Base-by-base conservation (phyloP, 2,888 invertebrate species). In the Lumbricus terrestris region DNA sequence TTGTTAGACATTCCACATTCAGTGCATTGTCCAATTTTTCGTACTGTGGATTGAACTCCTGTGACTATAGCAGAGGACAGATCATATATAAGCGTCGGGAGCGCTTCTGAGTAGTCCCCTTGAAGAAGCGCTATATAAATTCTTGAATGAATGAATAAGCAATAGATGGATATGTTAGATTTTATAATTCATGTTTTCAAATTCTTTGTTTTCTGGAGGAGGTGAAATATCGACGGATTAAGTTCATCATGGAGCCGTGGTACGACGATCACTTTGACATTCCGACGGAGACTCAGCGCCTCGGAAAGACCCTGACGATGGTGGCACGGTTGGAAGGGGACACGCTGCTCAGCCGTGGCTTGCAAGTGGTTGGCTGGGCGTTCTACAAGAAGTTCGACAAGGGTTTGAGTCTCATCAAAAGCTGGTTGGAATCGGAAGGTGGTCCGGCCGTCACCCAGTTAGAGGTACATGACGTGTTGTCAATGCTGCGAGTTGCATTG, bases 261-360 rank as follows among this genome's bases (percentile, higher is more conserved):
- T 97, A 97, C 95, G 98, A 98, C 95, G 97, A 97, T 93, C 98
- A 98, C 95, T 98, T 98, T 95, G 98, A 98, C 95, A 96, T 98
- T 35, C 96, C 95, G 91, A 96, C 97, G 92, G 96, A 97, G 15
- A 42, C 42, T 8, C 90, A 90, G 88, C 95, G 97, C 83, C 96
- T 97, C 89, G 98, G 98, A 0, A 98, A 98, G 95, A 97, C 98
- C 4, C 95, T 98, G 89, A 93, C 93, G 40, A 91, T 93, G 90
- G 91, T 95, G 18, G 94, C 94, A 2, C 90, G 90, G 89, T 42
- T 92, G 88, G 90, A 92, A 20, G 91, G 93, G 33, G 90, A 38
- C 29, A 54, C 88, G 69, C 54, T 93, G 2, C 89, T 95, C 13
- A 93, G 94, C 2, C 91, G 92, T 34, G 94, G 94, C 33, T 93